Evolutionary conservation across 1,140 invertebrate genomes (phyloP), one percentile per base, ranked within the genome.

Genomic region (Ridgeia piscesae): DNA sequence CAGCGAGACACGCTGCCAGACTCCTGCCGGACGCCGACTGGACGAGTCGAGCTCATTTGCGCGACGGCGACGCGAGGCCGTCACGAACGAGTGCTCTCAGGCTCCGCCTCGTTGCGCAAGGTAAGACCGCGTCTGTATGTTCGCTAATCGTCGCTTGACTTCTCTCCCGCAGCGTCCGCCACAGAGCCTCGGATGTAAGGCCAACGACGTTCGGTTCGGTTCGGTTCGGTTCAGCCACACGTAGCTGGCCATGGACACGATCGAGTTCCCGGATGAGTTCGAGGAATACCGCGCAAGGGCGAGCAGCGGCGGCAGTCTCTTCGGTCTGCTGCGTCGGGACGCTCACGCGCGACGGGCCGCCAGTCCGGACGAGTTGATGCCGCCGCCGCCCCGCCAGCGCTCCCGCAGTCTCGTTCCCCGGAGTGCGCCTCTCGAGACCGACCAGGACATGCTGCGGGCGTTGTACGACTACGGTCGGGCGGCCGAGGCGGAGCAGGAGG

Each of bases 251-350:
- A 90, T 90, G 89, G 89, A 34, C 34, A 90, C 88, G 88, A 35
- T 92, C 33, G 34, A 89, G 58, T 90, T 48, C 21, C 34, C 50
- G 89, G 93, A 93, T 77, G 93, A 93, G 31, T 93, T 93, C 91
- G 93, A 93, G 33, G 93, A 93, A 35, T 91, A 35, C 34, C 92
- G 93, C 6, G 93, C 92, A 9, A 27, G 93, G 27, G 93, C 93
- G 14, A 91, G 35, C 50, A 93, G 93, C 34, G 93, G 93, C 0
- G 93, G 93, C 27, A 93, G 93, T 48, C 89, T 93, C 1, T 93
- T 92, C 92, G 93, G 93, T 1, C 92, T 93, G n/a, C 77, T 93
- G 1, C 35, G 92, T 21, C 91, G 42, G 91, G 91, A 48, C 42
- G 34, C 91, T 8, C 34, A 35, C 42, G 42, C 33, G 9, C 35